These are phyloP conservation scores for Tolmerus cingulatus DNA, from an alignment of 2,888 invertebrate species.

Conservation along the genomic window DNA sequence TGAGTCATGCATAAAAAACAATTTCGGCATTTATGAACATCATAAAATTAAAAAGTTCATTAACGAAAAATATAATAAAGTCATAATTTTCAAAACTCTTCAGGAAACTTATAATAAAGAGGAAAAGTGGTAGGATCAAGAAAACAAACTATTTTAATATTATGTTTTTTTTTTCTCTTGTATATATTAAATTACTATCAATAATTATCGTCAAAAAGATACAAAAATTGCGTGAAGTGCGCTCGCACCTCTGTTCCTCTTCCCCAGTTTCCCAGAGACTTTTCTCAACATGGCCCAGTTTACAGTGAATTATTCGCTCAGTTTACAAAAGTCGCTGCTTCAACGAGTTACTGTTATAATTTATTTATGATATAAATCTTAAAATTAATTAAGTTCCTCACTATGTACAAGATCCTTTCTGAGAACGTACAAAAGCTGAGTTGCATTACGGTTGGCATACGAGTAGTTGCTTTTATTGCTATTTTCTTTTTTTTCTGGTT, in stretches of 20 bases:
- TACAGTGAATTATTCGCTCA: constrained; percentile 3
- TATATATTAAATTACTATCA: constrained; percentile 39
- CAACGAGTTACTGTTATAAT: background rate
- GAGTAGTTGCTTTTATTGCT: background rate
- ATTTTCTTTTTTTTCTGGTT: background rate
- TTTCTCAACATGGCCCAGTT: constrained; percentile 29
- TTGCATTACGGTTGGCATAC: constrained; percentile 4
- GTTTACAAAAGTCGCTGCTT: constrained; percentile 22
- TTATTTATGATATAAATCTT: constrained; percentile 33
- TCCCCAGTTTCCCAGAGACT: background rate
- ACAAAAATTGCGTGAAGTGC: constrained; percentile 31
- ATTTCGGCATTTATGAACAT: too few relatives aligned
- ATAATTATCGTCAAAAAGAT: constrained; percentile 40
- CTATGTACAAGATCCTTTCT: constrained; percentile 21
- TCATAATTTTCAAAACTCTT: background rate
- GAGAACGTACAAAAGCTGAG: constrained; percentile 24
- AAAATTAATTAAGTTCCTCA: constrained; percentile 1
- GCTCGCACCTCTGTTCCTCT: background rate
- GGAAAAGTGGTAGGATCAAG: background rate
- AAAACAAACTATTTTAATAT: background rate
- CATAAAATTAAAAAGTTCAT: too few relatives aligned
- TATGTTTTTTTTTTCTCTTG: constrained; percentile 18
- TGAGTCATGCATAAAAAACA: too few relatives aligned
- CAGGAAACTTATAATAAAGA: background rate
- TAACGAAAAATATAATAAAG: background rate